Evolutionary conservation across 1,140 invertebrate genomes (phyloP).

Genomic region (Drosophila asahinai): DNA sequence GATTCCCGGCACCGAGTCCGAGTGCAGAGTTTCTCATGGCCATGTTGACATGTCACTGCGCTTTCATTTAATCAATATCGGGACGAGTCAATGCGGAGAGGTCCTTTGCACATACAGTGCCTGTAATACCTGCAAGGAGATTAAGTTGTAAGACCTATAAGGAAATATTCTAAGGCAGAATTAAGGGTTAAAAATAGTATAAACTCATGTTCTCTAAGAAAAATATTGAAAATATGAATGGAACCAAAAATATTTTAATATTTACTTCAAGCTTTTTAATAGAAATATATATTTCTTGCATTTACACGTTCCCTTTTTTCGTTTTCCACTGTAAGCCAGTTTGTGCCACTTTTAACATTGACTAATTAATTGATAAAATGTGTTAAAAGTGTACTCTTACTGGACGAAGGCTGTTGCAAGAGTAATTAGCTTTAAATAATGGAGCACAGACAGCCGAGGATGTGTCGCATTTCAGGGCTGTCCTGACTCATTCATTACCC

Average conservation of each 20-base stretch:
- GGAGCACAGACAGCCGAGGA: constrained; percentile 1
- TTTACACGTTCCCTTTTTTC: too few species aligned
- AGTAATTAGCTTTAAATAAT: constrained; percentile 49
- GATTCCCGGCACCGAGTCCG: constrained; percentile 11
- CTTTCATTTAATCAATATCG: constrained; percentile 58
- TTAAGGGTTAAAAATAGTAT: too few species aligned
- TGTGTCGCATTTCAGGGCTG: constrained; percentile 10
- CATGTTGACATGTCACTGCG: constrained; percentile 47
- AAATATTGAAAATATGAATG: background rate
- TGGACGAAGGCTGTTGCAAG: constrained; percentile 37
- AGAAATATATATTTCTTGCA: background rate
- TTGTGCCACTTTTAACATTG: background rate
- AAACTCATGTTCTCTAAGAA: too few species aligned
- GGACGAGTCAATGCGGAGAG: background rate
- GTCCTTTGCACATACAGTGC: background rate
- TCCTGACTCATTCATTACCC: constrained; percentile 11
- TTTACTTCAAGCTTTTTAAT: background rate
- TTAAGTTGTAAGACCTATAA: background rate
- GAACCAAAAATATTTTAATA: background rate
- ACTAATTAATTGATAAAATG: constrained; percentile 38
- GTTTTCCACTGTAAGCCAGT: background rate
- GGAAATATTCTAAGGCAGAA: background rate
- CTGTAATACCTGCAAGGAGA: background rate
- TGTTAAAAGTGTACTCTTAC: constrained; percentile 32
- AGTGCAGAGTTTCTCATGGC: constrained; percentile 30